Conservation (phyloP, 2,797 vertebrate species). For the Megaceryle alcyon region DNA sequence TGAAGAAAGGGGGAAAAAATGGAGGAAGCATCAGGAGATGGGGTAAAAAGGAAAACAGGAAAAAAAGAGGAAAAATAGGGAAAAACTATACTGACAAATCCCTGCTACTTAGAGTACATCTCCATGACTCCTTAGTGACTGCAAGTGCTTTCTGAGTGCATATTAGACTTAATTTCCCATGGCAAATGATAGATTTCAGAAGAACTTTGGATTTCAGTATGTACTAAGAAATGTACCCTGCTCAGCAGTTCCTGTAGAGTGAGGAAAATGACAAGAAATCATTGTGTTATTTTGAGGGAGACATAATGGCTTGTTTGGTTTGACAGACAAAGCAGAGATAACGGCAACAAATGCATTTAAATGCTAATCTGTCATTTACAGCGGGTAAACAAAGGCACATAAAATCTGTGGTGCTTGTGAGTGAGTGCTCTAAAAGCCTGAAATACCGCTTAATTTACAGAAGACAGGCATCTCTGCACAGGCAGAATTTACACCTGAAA, state of each 20-base stretch:
- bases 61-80: not conserved
- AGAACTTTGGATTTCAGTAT: slow-evolving; percentile 36
- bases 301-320: slow-evolving; percentile 60
- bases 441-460: slow-evolving; percentile 27
- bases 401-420: slow-evolving; percentile 14
- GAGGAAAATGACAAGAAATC: slow-evolving; percentile 50
- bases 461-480: not conserved
- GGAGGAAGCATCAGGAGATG: not conserved
- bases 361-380: slow-evolving; percentile 70
- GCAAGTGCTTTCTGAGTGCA: not conserved
- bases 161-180: slow-evolving; percentile 30
- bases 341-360: slow-evolving; percentile 54
- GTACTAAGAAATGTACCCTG: slow-evolving; percentile 41
- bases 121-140: not conserved
- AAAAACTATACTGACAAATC: not conserved
- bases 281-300: slow-evolving; percentile 51
- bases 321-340: slow-evolving; percentile 63
- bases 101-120: not conserved
- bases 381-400: slow-evolving; percentile 41
- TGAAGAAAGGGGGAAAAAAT: not conserved
- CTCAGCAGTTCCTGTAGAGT: slow-evolving; percentile 5
- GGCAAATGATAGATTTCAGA: slow-evolving; percentile 48
- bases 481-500: not conserved
- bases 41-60: not conserved
- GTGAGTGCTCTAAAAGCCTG: not conserved